These are phyloP conservation scores for Eurypyga helias DNA, from an alignment of 2,113 vertebrate genomes.

Conservation along the genomic window DNA sequence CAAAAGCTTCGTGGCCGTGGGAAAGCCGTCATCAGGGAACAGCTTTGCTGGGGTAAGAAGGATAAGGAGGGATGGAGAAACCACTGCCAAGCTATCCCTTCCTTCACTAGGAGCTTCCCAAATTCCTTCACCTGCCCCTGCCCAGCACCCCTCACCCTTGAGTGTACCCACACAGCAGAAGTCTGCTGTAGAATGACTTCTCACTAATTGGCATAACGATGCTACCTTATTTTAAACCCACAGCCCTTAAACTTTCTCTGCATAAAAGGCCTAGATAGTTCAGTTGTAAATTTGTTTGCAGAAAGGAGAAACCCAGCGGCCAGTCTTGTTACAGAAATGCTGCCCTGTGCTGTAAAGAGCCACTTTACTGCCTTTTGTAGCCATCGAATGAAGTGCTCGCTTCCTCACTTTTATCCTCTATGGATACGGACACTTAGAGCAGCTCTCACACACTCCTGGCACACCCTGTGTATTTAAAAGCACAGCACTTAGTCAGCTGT, in stretches of 20 bases:
- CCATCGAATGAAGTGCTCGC: not conserved
- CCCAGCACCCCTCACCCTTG: not conserved
- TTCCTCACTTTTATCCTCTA: not conserved
- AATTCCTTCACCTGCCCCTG: not conserved
- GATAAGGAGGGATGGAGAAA: not conserved
- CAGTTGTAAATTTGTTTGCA: not conserved
- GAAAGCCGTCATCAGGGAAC: not conserved
- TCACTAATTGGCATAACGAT: not conserved
- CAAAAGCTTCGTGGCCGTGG: not conserved
- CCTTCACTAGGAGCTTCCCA: not conserved
- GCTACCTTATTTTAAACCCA: not conserved
- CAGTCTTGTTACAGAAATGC: not conserved
- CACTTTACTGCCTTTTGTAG: not conserved
- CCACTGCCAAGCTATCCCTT: not conserved
- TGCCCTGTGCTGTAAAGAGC: not conserved
- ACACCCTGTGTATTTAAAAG: not conserved
- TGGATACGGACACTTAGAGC: rapidly evolving
- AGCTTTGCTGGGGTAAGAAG: not conserved
- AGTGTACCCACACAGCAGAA: not conserved
- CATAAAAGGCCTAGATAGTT: not conserved
- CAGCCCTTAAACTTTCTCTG: not conserved
- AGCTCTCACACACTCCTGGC: not conserved
- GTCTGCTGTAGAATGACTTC: not conserved
- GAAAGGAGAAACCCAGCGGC: not conserved
- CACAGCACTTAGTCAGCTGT: not conserved